Conservation (phyloP, 2,888 invertebrate genomes). For the Drosophila kuntzei region DNA sequence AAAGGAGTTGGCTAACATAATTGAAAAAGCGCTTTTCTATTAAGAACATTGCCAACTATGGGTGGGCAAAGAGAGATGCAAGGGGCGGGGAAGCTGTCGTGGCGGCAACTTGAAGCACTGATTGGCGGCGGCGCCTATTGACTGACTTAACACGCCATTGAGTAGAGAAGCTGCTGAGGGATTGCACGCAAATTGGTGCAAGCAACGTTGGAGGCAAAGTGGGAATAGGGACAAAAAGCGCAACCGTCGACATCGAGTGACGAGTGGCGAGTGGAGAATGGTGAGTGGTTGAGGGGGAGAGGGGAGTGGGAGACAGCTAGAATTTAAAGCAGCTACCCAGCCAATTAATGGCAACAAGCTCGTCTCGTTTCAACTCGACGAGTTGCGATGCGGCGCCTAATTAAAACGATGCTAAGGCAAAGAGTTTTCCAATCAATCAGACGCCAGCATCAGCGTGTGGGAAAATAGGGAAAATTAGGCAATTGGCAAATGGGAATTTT, state of each 20-base stretch:
- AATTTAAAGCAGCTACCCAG: slow-evolving; percentile 67
- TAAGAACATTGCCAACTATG: slow-evolving; percentile 69
- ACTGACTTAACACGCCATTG: slow-evolving; percentile 82
- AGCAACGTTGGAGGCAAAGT: slow-evolving; percentile 24
- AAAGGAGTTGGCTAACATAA: slow-evolving; percentile 79
- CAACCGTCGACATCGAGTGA: slow-evolving; percentile 57
- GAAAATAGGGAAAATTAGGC: slow-evolving; percentile 77
- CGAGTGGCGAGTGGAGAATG: too few species aligned
- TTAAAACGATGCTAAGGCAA: slow-evolving; percentile 63
- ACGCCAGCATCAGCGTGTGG: slow-evolving; percentile 54
- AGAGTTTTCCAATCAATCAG: slow-evolving; percentile 80
- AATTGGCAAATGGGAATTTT: slow-evolving; percentile 70
- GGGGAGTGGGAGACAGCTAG: slow-evolving; percentile 6
- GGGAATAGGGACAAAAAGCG: slow-evolving; percentile 57
- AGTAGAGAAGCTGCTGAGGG: slow-evolving; percentile 53
- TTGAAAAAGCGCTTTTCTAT: slow-evolving; percentile 81
- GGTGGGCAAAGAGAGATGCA: not conserved
- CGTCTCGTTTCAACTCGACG: slow-evolving; percentile 10
- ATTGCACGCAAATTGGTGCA: slow-evolving; percentile 71
- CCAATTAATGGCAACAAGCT: slow-evolving; percentile 74
- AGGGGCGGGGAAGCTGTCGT: slow-evolving; percentile 14
- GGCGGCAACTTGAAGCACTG: slow-evolving; percentile 70
- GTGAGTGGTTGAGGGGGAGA: not conserved
- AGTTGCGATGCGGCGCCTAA: slow-evolving; percentile 56
- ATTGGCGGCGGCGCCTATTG: slow-evolving; percentile 81